Conservation (phyloP, 2,113 vertebrate genomes). For the Pseudolaguvia tuberculata region DNA sequence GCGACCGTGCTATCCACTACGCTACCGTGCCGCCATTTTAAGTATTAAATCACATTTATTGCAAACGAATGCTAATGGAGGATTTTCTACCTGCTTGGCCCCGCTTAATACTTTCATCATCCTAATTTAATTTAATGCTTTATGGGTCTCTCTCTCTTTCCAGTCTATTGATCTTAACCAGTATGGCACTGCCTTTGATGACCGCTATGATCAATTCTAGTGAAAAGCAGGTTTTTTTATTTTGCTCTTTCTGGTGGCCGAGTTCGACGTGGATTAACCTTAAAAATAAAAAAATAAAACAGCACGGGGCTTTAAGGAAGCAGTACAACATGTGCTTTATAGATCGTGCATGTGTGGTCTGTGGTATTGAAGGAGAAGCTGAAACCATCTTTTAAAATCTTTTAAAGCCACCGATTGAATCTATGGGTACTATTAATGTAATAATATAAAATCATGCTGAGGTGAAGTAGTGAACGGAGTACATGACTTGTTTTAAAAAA, state of each 20-base stretch:
- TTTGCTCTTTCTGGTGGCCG: constrained; percentile 40
- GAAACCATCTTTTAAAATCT: background rate
- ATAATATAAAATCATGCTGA: no score
- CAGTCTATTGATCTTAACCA: background rate
- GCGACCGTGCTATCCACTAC: no score
- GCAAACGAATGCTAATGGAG: background rate
- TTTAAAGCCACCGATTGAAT: background rate
- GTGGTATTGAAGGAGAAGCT: background rate
- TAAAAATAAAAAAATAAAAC: constrained; percentile 33
- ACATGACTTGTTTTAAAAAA: no score
- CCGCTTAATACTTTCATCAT: background rate
- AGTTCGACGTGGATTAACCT: constrained; percentile 57
- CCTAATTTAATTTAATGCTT: constrained; percentile 51
- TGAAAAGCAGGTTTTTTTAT: background rate
- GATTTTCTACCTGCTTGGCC: background rate
- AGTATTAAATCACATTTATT: background rate
- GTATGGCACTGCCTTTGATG: constrained; percentile 33
- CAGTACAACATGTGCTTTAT: background rate
- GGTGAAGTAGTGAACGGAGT: no score
- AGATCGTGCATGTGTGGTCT: background rate
- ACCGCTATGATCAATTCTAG: constrained; percentile 47
- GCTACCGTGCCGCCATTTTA: background rate
- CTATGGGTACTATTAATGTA: background rate
- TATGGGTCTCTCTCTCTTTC: background rate
- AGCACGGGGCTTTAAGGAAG: background rate